Percentiles rank a stretch among this genome's conserved stretches.
These are phyloP conservation scores for Bergia puertoricense DNA, from an alignment of 92 coral and sea anemone species.

Conservation along the genomic window DNA sequence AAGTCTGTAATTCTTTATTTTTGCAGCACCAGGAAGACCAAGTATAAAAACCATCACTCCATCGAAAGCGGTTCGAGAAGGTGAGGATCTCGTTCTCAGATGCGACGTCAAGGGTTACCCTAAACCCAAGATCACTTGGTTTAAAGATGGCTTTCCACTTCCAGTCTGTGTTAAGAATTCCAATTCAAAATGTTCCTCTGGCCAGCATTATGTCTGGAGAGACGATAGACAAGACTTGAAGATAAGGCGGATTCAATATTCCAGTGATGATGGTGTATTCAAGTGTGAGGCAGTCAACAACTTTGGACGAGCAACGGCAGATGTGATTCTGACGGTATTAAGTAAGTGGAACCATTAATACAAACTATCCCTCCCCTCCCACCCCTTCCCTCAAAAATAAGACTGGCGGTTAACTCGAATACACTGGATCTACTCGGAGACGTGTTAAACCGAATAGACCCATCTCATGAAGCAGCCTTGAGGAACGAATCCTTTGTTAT, in stretches of 20 bases:
- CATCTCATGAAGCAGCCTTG: too few species aligned
- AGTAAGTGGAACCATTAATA: constrained; percentile 17
- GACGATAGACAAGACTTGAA: constrained; percentile 12
- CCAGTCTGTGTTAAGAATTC: constrained; percentile 8
- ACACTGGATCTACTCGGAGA: too few species aligned
- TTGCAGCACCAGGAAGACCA: constrained; percentile 23
- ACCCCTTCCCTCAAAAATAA: too few species aligned
- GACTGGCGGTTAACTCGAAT: too few species aligned
- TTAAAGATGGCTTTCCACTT: constrained; percentile 22
- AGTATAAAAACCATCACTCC: constrained; percentile 8
- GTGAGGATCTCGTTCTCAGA: not conserved
- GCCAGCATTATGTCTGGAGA: constrained; percentile 27
- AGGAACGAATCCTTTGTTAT: too few species aligned
- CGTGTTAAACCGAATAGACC: too few species aligned
- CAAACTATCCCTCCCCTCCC: too few species aligned
- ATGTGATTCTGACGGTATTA: constrained; percentile 10
- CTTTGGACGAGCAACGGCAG: constrained; percentile 13
- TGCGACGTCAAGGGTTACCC: constrained; percentile 20
- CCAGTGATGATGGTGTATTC: constrained; percentile 10
- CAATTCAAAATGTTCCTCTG: not conserved
- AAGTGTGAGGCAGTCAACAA: constrained; percentile 12
- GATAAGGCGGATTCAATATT: constrained; percentile 6
- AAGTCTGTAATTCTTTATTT: not conserved
- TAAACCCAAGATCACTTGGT: constrained; percentile 30
- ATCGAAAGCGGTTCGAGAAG: not conserved